Conservation (phyloP, 2,113 vertebrate species). For the Xenopus laevis region DNA sequence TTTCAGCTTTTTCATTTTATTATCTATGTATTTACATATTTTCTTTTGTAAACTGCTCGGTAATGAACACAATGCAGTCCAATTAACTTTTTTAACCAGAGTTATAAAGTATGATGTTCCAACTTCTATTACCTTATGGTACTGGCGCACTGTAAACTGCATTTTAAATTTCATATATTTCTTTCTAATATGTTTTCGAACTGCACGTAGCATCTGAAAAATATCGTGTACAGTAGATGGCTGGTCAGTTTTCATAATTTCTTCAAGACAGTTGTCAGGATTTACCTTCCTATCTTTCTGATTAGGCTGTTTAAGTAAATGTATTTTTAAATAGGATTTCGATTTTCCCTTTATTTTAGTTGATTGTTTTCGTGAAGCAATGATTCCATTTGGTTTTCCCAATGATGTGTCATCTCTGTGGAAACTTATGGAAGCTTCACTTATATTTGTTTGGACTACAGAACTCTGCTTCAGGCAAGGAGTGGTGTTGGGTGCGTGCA, state of each 20-base stretch:
- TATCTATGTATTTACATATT: slow-evolving; percentile 77
- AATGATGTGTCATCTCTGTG: slow-evolving; percentile 48
- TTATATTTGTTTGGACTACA: slow-evolving; percentile 49
- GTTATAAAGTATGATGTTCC: slow-evolving; percentile 81
- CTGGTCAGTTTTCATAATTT: slow-evolving; percentile 65
- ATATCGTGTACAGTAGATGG: slow-evolving; percentile 75
- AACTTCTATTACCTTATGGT: slow-evolving; percentile 85
- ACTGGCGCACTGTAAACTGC: slow-evolving; percentile 81
- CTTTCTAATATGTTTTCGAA: slow-evolving; percentile 81
- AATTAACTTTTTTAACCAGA: slow-evolving; percentile 76
- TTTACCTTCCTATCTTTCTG: slow-evolving; percentile 54
- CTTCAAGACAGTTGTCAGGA: slow-evolving; percentile 62
- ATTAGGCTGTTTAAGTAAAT: background rate
- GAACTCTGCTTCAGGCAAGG: slow-evolving; percentile 52
- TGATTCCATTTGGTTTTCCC: background rate
- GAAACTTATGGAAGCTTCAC: slow-evolving; percentile 43
- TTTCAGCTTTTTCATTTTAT: slow-evolving; percentile 77
- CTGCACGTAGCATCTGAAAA: slow-evolving; percentile 78
- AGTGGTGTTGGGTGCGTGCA: slow-evolving; percentile 53
- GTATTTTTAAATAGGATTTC: background rate
- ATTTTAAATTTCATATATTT: slow-evolving; percentile 96
- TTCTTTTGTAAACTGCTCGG: slow-evolving; percentile 68
- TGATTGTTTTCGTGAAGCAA: background rate
- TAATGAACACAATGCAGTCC: slow-evolving; percentile 72
- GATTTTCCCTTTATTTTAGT: background rate